Evolutionary conservation across 2,113 vertebrate genomes (phyloP).

Genomic region (Empidonax alnorum): DNA sequence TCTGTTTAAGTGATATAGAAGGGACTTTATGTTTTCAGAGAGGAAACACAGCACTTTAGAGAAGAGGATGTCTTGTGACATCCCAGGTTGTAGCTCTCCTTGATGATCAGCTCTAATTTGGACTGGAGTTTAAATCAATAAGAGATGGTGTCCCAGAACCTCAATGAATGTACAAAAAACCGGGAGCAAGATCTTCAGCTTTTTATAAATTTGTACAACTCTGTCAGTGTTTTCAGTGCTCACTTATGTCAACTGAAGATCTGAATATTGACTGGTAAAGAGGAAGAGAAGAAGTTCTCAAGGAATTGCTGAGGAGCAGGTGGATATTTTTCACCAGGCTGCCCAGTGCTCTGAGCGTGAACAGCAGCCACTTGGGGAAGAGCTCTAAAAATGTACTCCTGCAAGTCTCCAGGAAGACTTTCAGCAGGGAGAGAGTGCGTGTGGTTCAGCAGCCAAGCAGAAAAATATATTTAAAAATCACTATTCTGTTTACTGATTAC

Average conservation of each 20-base stretch:
- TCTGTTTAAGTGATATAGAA: neutral
- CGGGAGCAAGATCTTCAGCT: neutral
- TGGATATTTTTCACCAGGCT: neutral
- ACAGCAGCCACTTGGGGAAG: neutral
- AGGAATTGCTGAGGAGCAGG: neutral
- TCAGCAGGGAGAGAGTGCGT: neutral
- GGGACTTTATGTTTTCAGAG: neutral
- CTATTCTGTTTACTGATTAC: conserved; percentile 65
- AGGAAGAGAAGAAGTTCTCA: neutral
- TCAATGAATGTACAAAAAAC: neutral
- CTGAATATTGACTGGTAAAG: neutral
- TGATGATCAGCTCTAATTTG: neutral
- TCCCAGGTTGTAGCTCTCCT: neutral
- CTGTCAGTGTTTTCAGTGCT: neutral
- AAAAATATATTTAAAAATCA: conserved; percentile 60
- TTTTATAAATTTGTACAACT: neutral
- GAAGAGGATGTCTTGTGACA: neutral
- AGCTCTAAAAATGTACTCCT: neutral
- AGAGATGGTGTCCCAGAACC: neutral
- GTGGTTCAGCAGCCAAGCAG: conserved; percentile 63
- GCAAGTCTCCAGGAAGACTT: neutral
- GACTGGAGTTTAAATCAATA: neutral
- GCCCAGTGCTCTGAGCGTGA: neutral
- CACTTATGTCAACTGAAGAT: neutral
- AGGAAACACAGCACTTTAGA: neutral